Evolutionary conservation across 2,888 invertebrate species (phyloP).

Genomic region (Slavum lentiscoides): DNA sequence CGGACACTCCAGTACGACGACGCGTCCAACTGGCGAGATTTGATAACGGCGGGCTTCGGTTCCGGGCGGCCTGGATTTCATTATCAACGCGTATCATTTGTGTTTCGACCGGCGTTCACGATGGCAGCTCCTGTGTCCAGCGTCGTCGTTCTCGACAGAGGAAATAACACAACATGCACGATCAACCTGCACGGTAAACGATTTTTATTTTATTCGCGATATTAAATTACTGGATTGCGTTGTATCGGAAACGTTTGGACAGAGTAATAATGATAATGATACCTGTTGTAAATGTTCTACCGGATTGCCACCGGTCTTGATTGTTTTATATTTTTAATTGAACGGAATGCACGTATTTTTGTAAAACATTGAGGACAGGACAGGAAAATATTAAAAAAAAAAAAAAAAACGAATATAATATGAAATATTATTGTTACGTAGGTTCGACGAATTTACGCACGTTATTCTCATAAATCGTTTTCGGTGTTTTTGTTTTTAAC

Average conservation of each 20-base stretch:
- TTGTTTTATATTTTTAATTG: neutral
- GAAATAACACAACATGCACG: conserved; percentile 94
- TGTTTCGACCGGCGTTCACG: conserved; percentile 36
- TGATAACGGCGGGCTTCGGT: conserved; percentile 18
- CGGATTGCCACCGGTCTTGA: conserved; percentile 1
- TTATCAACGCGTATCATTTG: conserved; percentile 50
- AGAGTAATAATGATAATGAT: too few relatives aligned
- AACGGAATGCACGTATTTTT: neutral
- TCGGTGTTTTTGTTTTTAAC: conserved; percentile 60
- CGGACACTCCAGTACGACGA: too few relatives aligned
- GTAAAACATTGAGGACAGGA: neutral
- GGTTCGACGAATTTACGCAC: too few relatives aligned
- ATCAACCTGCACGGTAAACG: conserved; percentile 88
- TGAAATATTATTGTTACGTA: neutral
- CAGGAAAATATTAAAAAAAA: neutral
- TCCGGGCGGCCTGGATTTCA: conserved; percentile 40
- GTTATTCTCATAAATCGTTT: too few relatives aligned
- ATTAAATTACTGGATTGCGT: neutral
- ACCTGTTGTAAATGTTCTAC: too few relatives aligned
- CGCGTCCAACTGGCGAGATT: neutral
- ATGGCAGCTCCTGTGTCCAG: conserved; percentile 68
- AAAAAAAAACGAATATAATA: too few relatives aligned
- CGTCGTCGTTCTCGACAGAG: conserved; percentile 92
- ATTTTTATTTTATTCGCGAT: neutral
- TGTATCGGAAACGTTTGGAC: too few relatives aligned